Base-by-base conservation (phyloP, 1,140 invertebrate species). In the Achroia grisella region DNA sequence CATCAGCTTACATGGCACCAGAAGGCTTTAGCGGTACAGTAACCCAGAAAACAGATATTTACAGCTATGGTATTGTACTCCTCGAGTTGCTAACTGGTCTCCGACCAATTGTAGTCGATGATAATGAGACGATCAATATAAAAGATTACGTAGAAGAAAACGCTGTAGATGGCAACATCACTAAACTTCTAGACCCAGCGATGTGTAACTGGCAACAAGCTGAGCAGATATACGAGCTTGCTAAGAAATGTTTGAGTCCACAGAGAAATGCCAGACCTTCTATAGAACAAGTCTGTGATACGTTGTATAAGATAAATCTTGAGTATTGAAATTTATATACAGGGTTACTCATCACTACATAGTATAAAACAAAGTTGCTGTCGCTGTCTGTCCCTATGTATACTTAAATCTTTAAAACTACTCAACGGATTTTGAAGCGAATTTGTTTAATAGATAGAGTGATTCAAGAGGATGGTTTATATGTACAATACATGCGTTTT, bases 11-110 rank as follows among this genome's bases (percentile, higher is more conserved):
- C 71, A 93, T 94, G 91, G 89, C 93, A 17, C 91, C 90, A 0
- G 93, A 95, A 81, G 92, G 91, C 5, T 89, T 90, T 56, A 75
- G 87, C 40, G 91, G 92, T 1, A 91, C 93, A 35, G 85, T 94
- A 33, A 92, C 92, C 14, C 87, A 90, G 10, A 93, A 93, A 86
- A 87, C 91, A 52, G 93, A 94, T 68, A 89, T 91, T 9, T 95
- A 90, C 69, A 93, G 93, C 67, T 94, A 90, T 87, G 93, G 93
- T 5, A 90, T 95, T 33, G 92, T 93, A n/a, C 54, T 93, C 8
- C 71, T 93, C 27, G 92, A 93, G 79, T 49, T 93, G 27, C 57
- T 93, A 10, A 93, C 92, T 17, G 90, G 91, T 17, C 77, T 92
- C 15, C 86, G 88, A 32, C 88, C 90, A 10, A 88, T 89, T 44